These are phyloP conservation scores for Ovibos moschatus DNA, from an alignment of 2,113 vertebrate genomes.

Conservation along the genomic window DNA sequence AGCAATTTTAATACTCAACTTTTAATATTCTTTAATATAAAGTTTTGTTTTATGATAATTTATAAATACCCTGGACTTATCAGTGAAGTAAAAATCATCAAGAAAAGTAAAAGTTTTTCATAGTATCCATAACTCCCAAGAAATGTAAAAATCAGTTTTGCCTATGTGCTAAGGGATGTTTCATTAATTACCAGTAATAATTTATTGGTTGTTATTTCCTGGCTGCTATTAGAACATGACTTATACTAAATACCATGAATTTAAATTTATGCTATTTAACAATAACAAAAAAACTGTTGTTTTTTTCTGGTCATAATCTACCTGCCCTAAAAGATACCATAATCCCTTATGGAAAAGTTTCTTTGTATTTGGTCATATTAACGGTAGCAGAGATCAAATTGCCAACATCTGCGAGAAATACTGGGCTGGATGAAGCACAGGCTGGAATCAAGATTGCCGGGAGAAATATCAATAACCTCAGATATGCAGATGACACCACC, in stretches of 20 bases:
- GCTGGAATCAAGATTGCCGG: background rate
- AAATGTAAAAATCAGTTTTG: background rate
- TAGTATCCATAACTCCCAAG: background rate
- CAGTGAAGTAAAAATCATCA: background rate
- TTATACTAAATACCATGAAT: background rate
- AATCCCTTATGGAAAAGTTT: background rate
- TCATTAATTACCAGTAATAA: background rate
- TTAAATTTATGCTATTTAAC: slow-evolving; percentile 13
- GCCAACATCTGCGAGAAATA: background rate
- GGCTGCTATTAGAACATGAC: background rate
- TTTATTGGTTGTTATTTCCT: background rate
- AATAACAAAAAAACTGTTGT: background rate
- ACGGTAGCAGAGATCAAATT: background rate
- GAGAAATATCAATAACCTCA: background rate
- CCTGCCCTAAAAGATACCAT: background rate
- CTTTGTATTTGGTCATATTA: background rate
- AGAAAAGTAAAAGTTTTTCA: background rate
- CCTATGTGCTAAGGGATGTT: background rate
- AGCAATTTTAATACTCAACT: slow-evolving; percentile 27
- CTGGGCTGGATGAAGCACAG: background rate
- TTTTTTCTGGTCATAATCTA: background rate
- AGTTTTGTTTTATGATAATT: slow-evolving; percentile 24
- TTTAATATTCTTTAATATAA: background rate
- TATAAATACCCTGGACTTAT: slow-evolving; percentile 5
- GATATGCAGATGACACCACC: background rate